These are phyloP conservation scores for Micropterix aruncella DNA, from an alignment of 2,888 invertebrate species.

Conservation along the genomic window DNA sequence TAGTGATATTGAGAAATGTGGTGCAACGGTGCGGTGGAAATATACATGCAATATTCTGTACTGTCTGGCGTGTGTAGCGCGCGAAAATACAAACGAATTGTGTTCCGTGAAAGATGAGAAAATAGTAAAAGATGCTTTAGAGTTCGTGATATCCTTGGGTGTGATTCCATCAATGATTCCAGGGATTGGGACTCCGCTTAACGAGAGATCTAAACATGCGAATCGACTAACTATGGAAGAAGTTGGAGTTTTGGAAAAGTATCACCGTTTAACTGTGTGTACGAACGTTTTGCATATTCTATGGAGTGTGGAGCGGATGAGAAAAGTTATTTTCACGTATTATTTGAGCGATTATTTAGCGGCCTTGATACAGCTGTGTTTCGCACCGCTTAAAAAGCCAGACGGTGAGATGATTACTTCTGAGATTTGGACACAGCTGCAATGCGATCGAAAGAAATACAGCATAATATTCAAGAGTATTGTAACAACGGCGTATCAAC, in stretches of 20 bases:
- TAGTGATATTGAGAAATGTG: not conserved
- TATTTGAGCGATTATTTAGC: conserved; percentile 48
- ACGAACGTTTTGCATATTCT: conserved; percentile 33
- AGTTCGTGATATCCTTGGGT: conserved; percentile 49
- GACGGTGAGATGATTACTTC: conserved; percentile 34
- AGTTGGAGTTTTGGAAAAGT: conserved; percentile 33
- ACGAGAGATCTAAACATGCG: conserved; percentile 27
- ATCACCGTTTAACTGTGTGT: conserved; percentile 33
- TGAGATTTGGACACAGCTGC: conserved; percentile 36
- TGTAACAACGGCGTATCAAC: conserved; percentile 40
- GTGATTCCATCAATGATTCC: conserved; percentile 49
- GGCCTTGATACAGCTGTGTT: conserved; percentile 52
- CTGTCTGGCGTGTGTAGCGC: conserved; percentile 26
- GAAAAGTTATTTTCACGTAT: conserved; percentile 38
- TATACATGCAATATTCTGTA: conserved; percentile 29
- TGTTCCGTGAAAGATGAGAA: conserved; percentile 51
- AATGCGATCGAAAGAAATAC: conserved; percentile 36
- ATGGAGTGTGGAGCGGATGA: conserved; percentile 34
- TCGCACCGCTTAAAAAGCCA: conserved; percentile 51
- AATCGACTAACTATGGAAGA: conserved; percentile 19
- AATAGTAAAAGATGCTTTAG: conserved; percentile 42
- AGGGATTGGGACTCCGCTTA: conserved; percentile 43
- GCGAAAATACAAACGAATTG: conserved; percentile 14
- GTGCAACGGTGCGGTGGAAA: conserved; percentile 17
- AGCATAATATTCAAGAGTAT: conserved; percentile 32